Evolutionary conservation across 2,113 vertebrate species (phyloP).

Genomic region (Zosterops japonicus): DNA sequence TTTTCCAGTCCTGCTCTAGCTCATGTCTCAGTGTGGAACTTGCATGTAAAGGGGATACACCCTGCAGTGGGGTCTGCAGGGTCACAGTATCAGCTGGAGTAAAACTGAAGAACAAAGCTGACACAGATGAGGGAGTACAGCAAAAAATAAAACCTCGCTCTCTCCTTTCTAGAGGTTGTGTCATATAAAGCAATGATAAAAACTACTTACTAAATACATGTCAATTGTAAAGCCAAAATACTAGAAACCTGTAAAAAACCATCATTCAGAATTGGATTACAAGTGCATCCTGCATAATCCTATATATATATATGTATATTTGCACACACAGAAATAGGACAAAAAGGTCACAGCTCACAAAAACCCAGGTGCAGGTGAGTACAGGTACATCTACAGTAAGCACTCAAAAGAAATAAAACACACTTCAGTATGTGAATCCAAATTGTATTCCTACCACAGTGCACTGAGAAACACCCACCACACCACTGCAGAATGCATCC

Average conservation of each 20-base stretch:
- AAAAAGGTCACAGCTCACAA: not conserved
- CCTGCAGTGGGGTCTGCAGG: not conserved
- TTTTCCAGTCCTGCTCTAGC: not conserved
- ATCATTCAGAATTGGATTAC: not conserved
- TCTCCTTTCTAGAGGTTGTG: not conserved
- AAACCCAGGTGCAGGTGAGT: not conserved
- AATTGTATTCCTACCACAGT: not conserved
- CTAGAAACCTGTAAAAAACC: not conserved
- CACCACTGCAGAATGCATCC: not conserved
- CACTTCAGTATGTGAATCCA: not conserved
- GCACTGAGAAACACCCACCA: not conserved
- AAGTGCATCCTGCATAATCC: not conserved
- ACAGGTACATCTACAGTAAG: not conserved
- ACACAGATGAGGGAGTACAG: not conserved
- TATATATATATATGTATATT: not conserved
- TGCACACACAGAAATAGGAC: not conserved
- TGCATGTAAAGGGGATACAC: no score
- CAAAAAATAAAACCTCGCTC: not conserved
- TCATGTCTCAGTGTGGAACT: not conserved
- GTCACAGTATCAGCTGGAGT: not conserved
- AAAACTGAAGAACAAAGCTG: not conserved
- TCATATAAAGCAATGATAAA: not conserved
- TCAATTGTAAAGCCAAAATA: not conserved
- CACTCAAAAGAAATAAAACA: not conserved
- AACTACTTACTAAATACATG: not conserved